Conservation (phyloP, 2,797 vertebrate species). For the Tarsius wallacei region DNA sequence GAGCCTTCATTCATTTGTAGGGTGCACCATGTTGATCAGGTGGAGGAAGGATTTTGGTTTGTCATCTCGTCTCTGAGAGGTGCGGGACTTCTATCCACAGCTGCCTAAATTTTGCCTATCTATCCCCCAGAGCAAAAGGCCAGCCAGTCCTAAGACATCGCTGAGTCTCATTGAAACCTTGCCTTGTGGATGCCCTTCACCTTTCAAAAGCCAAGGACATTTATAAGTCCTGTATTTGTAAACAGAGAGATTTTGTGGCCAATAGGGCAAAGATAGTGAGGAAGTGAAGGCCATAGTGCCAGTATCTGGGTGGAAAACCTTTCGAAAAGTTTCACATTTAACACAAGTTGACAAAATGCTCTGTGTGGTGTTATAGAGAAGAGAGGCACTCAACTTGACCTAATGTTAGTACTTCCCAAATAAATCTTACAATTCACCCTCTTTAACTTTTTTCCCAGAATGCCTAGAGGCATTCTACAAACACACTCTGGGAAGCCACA, state of each 20-base stretch:
- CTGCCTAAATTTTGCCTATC: not conserved
- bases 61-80: not conserved
- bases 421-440: not conserved
- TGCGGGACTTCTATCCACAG: not conserved
- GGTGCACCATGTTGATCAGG: not conserved
- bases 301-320: not conserved
- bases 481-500: not conserved
- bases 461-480: not conserved
- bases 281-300: not conserved
- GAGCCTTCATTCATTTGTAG: accelerated
- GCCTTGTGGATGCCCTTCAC: not conserved
- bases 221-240: not conserved
- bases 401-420: not conserved
- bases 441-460: not conserved
- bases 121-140: not conserved
- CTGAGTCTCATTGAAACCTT: not conserved
- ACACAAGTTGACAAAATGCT: not conserved
- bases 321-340: not conserved
- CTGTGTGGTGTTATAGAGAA: not conserved
- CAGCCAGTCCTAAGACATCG: not conserved
- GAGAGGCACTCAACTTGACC: not conserved
- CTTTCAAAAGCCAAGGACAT: not conserved
- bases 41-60: not conserved
- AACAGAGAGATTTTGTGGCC: not conserved
- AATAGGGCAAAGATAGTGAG: not conserved